Evolutionary conservation across 1,140 invertebrate genomes (phyloP).

Genomic region (Ridgeia piscesae): DNA sequence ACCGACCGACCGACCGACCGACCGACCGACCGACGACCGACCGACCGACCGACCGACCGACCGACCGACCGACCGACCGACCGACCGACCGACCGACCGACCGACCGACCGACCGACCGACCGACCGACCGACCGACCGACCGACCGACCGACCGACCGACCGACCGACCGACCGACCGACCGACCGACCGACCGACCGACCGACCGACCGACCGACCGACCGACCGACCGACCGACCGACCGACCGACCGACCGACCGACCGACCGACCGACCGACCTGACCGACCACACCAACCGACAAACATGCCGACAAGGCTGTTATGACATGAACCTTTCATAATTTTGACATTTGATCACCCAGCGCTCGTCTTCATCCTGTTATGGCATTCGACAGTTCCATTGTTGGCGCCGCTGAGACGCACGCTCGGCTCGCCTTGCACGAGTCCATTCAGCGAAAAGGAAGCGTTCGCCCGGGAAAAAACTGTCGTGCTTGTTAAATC

Average conservation of each 20-base stretch:
- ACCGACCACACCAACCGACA: no score
- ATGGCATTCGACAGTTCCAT: background rate
- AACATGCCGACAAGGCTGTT: no score
- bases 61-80: no score
- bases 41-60: no score
- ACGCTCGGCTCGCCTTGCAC: background rate
- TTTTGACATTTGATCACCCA: background rate
- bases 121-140: background rate
- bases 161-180: background rate
- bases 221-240: background rate
- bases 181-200: conserved; percentile 1
- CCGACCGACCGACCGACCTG: background rate
- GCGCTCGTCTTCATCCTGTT: background rate
- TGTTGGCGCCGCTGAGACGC: background rate
- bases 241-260: background rate
- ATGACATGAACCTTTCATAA: background rate
- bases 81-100: no score
- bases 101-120: background rate
- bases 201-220: background rate
- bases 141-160: background rate
- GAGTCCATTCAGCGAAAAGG: background rate
- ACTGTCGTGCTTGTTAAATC: background rate
- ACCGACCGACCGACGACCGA: no score
- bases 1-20: no score
- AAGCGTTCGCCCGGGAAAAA: background rate